Percentiles rank a stretch among this genome's conserved stretches.
These are phyloP conservation scores for Threskiornis aethiopicus DNA, from an alignment of 2,797 vertebrate species.

Conservation along the genomic window DNA sequence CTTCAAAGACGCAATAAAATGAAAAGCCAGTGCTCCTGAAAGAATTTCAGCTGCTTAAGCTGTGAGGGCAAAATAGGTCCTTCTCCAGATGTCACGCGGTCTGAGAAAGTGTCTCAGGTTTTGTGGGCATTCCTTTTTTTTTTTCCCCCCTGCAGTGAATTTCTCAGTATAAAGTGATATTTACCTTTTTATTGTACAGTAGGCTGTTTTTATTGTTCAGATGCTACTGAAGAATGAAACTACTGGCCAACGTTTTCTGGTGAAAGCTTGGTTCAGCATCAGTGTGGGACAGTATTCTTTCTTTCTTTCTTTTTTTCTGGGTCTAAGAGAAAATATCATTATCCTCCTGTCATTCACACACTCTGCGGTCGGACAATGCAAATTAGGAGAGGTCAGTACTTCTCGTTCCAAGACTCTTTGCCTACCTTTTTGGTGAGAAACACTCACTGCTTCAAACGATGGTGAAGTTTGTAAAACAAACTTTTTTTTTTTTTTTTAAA, in stretches of 20 bases:
- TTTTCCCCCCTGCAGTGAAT: neutral
- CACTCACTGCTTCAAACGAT: neutral
- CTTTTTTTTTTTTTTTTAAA: neutral
- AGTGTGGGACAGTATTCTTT: neutral
- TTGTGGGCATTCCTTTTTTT: neutral
- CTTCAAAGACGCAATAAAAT: neutral
- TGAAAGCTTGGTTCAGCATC: neutral
- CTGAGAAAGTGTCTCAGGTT: neutral
- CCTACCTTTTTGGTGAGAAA: neutral
- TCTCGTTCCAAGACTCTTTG: neutral
- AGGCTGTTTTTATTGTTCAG: neutral
- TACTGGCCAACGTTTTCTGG: neutral
- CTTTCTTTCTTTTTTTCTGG: no score
- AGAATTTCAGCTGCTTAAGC: neutral
- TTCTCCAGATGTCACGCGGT: neutral
- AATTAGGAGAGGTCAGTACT: neutral
- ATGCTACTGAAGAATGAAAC: neutral
- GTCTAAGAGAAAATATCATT: neutral
- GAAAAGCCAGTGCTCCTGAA: neutral
- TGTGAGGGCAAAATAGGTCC: neutral
- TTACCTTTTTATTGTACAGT: neutral
- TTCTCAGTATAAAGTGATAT: neutral
- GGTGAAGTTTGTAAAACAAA: neutral
- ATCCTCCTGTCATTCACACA: neutral
- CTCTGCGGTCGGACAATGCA: neutral